Percentiles rank a stretch among this genome's conserved stretches.
Evolutionary conservation across 2,113 vertebrate species (phyloP).

Genomic region (Cricetomys ansorgei): DNA sequence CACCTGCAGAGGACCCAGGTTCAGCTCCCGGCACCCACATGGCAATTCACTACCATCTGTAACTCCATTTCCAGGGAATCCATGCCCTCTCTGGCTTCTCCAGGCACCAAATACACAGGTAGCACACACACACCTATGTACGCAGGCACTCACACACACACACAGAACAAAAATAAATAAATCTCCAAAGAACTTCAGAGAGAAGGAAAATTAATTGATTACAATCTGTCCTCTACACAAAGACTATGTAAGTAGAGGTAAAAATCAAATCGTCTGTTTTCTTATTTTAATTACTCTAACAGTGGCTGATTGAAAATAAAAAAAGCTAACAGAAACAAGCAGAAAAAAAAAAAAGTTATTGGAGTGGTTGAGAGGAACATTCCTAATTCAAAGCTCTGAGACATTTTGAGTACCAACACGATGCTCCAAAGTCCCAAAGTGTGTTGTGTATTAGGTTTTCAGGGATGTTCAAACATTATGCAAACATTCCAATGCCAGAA

Average conservation of each 20-base stretch:
- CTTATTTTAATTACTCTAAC: background rate
- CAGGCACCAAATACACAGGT: no score
- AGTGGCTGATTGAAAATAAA: background rate
- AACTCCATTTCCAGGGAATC: background rate
- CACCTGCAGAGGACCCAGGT: background rate
- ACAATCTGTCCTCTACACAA: background rate
- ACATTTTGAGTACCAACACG: no score
- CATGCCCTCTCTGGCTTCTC: background rate
- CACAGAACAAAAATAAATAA: background rate
- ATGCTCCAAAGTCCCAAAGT: background rate
- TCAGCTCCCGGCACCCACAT: background rate
- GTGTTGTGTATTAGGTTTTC: background rate
- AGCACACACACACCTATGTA: background rate
- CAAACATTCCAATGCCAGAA: background rate
- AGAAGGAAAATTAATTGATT: background rate
- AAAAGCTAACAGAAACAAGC: background rate
- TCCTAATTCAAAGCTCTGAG: background rate
- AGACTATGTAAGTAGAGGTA: background rate
- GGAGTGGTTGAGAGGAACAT: background rate
- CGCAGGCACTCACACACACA: background rate
- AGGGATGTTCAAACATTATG: background rate
- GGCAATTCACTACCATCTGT: background rate
- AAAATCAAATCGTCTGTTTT: background rate
- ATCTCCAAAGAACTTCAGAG: background rate
- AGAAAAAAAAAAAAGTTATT: background rate